A percentile compares a stretch with the other conserved stretches of the same genome.
phyloP scores from a whole-genome alignment of 2,113 vertebrate species.

The Ctenodactylus gundi region DNA sequence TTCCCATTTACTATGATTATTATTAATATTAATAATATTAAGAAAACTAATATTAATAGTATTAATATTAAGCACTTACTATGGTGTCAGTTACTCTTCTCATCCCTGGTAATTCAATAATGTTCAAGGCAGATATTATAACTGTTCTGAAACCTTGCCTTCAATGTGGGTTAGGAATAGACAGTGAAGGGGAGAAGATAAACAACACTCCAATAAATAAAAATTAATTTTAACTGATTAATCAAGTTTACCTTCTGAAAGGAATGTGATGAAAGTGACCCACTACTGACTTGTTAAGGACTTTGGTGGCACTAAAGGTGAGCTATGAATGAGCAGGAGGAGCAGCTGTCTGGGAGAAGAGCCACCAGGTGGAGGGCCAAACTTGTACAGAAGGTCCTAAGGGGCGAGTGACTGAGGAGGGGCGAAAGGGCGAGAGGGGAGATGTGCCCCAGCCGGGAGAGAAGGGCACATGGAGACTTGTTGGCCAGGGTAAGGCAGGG shows the following conservation, averaged over 20 bases:
- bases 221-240: neutral
- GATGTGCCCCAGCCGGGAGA: accelerated
- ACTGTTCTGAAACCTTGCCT: neutral
- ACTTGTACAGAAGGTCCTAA: neutral
- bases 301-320: neutral
- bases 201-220: neutral
- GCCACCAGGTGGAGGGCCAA: neutral
- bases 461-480: neutral
- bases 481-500: neutral
- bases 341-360: neutral
- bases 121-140: neutral
- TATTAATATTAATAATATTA: too few species aligned
- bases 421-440: neutral
- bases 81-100: neutral
- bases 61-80: neutral
- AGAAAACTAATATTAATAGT: too few species aligned
- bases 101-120: neutral
- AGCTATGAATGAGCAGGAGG: neutral
- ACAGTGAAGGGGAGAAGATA: neutral
- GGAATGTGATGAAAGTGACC: neutral
- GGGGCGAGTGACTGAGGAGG: neutral
- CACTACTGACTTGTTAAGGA: neutral
- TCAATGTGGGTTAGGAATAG: neutral
- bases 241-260: neutral
- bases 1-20: neutral